Evolutionary conservation across 1,140 invertebrate species (phyloP), one percentile per base, ranked within the genome.

Genomic region (Bathynomus jamesi): DNA sequence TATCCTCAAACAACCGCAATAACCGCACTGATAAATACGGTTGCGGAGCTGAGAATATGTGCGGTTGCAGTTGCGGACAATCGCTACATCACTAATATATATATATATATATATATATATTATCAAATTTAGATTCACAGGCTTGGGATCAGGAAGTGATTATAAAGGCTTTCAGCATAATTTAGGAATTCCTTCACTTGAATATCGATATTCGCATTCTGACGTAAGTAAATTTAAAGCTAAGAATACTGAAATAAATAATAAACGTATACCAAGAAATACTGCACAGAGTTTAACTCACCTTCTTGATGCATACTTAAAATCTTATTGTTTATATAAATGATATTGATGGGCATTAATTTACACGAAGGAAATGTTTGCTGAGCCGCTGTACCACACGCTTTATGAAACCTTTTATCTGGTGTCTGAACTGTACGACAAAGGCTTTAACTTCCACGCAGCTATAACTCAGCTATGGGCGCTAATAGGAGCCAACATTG

Each of bases 391-490:
- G 30, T 76, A 78, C 68, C 76, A 78, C 63, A 77, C 77, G 3
- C 65, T 78, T 24, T 78, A 78, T 67, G 77, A 78, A 64, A 78
- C 76, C 21, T 75, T 71, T 29, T 69, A 61, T 61, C 13, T 74
- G 27, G 76, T 78, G 30, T 71, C 61, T 46, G 61, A 75, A 11
- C 31, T 78, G 27, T 62, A 66, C 28, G 77, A 78, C 28, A 4
- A 13, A n/a, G 76, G 71, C 10, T 76, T 78, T 61, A 13, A 28
- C 11, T 74, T 73, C 67, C 74, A 78, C 28, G 27, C 71, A 32
- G 66, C 78, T 13, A 30, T 79, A 7, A 71, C 78, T 17, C 29
- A 71, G 24, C 32, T 78, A 24, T 79, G 78, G 78, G 78, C 73
- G 24, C n/a, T 72, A 63, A 29, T 77, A 28, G 75, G 72, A 11